phyloP scores from a whole-genome alignment of 1,140 invertebrate genomes.

The Amphibalanus amphitrite region DNA sequence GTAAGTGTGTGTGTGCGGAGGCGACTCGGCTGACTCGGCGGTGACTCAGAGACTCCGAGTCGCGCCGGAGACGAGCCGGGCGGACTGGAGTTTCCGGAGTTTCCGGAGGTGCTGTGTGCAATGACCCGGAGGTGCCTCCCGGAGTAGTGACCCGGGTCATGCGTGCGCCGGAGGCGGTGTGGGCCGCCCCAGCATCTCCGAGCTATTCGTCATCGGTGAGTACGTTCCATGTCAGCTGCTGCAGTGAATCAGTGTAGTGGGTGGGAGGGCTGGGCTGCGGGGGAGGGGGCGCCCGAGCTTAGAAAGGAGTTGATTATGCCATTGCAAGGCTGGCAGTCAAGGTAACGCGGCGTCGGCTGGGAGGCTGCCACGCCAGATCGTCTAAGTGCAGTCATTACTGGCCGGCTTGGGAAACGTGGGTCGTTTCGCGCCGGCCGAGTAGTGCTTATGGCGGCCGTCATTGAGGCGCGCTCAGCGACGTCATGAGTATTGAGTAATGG shows the following conservation, averaged over 20 bases:
- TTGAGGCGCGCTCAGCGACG: background rate
- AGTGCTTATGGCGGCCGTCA: background rate
- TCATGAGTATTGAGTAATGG: background rate
- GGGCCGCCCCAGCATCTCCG: no score
- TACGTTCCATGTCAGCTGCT: background rate
- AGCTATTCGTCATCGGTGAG: background rate
- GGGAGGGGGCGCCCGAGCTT: background rate
- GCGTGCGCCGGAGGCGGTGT: no score
- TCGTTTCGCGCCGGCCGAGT: background rate
- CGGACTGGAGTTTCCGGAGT: background rate
- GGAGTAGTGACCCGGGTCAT: no score
- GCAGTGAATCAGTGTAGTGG: background rate
- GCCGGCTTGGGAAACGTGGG: background rate
- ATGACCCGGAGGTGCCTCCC: no score
- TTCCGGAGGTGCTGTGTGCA: no score
- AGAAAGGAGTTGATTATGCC: background rate
- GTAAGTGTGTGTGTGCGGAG: conserved; percentile 40
- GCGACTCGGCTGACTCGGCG: background rate
- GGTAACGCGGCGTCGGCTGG: background rate
- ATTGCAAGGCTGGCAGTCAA: background rate
- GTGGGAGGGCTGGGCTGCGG: background rate
- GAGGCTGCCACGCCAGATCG: no score
- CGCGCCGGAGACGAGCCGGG: no score
- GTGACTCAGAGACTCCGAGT: no score
- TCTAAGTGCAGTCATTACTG: background rate